Percentiles rank a stretch among this genome's conserved stretches.
Evolutionary conservation across 2,888 invertebrate genomes (phyloP).

Genomic region (Ellobium chinense): DNA sequence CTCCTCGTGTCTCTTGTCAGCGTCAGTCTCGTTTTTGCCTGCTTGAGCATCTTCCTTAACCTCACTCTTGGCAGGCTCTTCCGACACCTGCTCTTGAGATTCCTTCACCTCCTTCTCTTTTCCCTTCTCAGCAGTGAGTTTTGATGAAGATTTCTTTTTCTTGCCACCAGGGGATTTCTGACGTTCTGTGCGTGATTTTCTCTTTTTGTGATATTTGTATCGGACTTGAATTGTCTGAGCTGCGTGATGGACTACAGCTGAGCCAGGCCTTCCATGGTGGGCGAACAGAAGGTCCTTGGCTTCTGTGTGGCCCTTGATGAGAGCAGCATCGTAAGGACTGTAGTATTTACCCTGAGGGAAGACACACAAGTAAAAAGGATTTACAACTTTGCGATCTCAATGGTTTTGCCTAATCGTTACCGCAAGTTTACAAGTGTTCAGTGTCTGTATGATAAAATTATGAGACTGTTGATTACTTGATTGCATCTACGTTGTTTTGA

Average conservation of each 20-base stretch:
- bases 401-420: too few species aligned
- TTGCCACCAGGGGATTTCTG: not conserved
- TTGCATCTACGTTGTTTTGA: too few species aligned
- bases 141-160: not conserved
- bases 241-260: slow-evolving; percentile 81
- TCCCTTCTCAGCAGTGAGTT: not conserved
- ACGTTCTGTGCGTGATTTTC: not conserved
- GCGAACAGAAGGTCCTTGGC: slow-evolving; percentile 95
- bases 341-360: slow-evolving; percentile 86
- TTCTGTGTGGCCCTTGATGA: slow-evolving; percentile 91
- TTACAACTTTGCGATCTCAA: too few species aligned
- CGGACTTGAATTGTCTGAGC: slow-evolving; percentile 52
- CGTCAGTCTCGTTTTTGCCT: not conserved
- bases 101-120: too few species aligned
- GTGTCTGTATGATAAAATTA: too few species aligned
- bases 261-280: slow-evolving; percentile 91
- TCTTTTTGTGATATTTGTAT: slow-evolving; percentile 26
- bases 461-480: too few species aligned
- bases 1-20: not conserved
- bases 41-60: not conserved
- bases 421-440: too few species aligned
- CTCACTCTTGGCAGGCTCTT: not conserved
- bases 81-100: too few species aligned
- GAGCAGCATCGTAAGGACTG: slow-evolving; percentile 94
- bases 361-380: too few species aligned